phyloP scores from a whole-genome alignment of 2,797 vertebrate species.

The Microtus obscurus region DNA sequence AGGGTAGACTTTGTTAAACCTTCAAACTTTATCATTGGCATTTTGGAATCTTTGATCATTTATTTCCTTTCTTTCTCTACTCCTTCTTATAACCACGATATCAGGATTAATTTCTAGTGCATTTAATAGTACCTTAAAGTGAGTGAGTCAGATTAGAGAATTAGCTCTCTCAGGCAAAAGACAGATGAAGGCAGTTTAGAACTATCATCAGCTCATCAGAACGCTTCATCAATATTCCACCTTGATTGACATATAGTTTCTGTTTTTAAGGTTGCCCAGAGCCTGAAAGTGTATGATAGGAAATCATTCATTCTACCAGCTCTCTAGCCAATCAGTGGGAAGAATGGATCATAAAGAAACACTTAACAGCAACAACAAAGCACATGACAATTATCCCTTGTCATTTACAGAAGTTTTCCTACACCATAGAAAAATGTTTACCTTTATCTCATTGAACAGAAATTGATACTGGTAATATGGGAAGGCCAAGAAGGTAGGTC shows the following conservation, averaged over 20 bases:
- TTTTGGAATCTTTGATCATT: conserved; percentile 15
- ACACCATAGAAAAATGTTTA: background rate
- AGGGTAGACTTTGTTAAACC: background rate
- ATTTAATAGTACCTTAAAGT: conserved; percentile 13
- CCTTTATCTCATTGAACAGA: background rate
- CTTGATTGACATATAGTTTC: background rate
- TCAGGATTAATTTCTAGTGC: background rate
- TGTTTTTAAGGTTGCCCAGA: background rate
- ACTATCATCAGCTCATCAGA: background rate
- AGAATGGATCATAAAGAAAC: background rate
- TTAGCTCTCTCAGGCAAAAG: background rate
- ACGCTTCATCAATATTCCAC: background rate
- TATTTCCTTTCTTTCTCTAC: background rate
- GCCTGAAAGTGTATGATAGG: background rate
- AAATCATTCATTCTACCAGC: background rate
- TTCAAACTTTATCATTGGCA: conserved; percentile 32
- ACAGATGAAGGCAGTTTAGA: background rate
- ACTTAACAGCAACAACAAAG: background rate
- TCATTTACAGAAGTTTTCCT: background rate
- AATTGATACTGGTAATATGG: background rate
- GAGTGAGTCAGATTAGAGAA: background rate
- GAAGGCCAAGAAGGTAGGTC: background rate
- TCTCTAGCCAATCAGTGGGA: background rate
- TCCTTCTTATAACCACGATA: background rate
- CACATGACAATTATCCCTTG: background rate